Percentiles rank a stretch among this genome's conserved stretches.
phyloP scores from a whole-genome alignment of 2,888 invertebrate genomes.

The Drosophila mercatorum region DNA sequence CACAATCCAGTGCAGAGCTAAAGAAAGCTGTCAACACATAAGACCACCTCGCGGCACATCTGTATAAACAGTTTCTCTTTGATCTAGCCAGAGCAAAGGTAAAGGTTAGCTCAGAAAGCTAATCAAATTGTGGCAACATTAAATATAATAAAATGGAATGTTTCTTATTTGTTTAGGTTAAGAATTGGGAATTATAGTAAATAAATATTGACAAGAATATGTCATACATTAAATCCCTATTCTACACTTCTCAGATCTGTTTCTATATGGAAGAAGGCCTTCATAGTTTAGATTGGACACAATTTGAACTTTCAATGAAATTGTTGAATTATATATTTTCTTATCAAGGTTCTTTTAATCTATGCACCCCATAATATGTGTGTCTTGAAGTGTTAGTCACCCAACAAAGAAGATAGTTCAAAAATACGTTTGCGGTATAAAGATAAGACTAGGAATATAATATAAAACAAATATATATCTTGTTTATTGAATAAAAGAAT shows the following conservation, averaged over 20 bases:
- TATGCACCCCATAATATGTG: not conserved
- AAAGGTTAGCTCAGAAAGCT: not conserved
- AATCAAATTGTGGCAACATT: not conserved
- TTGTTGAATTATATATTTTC: not conserved
- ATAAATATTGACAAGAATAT: not conserved
- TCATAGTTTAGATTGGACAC: not conserved
- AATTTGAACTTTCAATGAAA: not conserved
- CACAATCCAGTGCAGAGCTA: conserved; percentile 1
- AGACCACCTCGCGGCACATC: not conserved
- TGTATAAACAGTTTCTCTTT: conserved; percentile 28
- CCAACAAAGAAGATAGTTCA: not conserved
- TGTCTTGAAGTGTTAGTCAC: not conserved
- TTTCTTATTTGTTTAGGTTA: not conserved
- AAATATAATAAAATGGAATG: not conserved
- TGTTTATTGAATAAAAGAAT: not conserved
- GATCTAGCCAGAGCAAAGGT: conserved; percentile 12
- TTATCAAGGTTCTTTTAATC: not conserved
- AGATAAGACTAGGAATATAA: not conserved
- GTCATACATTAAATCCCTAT: not conserved
- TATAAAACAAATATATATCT: not conserved
- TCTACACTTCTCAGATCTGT: not conserved
- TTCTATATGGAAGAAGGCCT: not conserved
- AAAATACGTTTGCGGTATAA: not conserved
- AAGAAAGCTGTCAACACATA: conserved; percentile 29
- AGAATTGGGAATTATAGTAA: not conserved